Conservation (phyloP, 2,113 vertebrate species). For the Rhodinocichla rosea region DNA sequence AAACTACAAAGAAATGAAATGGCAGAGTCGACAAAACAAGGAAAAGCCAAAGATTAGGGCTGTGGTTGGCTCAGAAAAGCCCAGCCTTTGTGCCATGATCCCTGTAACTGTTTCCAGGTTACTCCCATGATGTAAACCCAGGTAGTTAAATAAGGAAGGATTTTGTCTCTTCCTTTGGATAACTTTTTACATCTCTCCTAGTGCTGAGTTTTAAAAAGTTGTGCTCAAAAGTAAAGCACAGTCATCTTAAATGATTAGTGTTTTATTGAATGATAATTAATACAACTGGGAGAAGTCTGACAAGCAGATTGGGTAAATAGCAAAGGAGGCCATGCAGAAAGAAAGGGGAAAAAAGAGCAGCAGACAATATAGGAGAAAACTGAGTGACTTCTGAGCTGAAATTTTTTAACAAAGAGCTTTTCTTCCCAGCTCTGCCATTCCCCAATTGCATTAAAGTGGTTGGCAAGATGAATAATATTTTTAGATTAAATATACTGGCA, state of each 20-base stretch:
- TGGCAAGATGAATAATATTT: constrained; percentile 65
- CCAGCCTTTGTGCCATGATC: not conserved
- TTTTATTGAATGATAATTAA: constrained; percentile 38
- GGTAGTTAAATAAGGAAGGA: not conserved
- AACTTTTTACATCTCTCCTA: not conserved
- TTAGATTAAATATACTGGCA: constrained; percentile 69
- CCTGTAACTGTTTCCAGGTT: not conserved
- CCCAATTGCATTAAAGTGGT: constrained; percentile 58
- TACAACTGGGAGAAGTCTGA: constrained; percentile 41
- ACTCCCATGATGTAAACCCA: not conserved
- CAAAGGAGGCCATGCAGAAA: constrained; percentile 2
- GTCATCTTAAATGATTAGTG: not conserved
- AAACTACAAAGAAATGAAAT: constrained; percentile 55
- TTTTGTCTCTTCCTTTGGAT: not conserved
- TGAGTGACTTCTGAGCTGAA: constrained; percentile 25
- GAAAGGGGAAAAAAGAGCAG: not conserved
- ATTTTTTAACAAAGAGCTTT: constrained; percentile 53
- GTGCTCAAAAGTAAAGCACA: not conserved
- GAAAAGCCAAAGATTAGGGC: constrained; percentile 23
- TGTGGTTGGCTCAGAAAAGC: not conserved
- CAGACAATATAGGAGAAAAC: constrained; percentile 24
- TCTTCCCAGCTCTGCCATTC: constrained; percentile 56
- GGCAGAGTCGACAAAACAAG: constrained; percentile 23
- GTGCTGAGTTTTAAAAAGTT: not conserved
- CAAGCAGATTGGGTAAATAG: constrained; percentile 11